Conservation (phyloP, 2,797 vertebrate genomes). For the Sebastes taczanowskii region DNA sequence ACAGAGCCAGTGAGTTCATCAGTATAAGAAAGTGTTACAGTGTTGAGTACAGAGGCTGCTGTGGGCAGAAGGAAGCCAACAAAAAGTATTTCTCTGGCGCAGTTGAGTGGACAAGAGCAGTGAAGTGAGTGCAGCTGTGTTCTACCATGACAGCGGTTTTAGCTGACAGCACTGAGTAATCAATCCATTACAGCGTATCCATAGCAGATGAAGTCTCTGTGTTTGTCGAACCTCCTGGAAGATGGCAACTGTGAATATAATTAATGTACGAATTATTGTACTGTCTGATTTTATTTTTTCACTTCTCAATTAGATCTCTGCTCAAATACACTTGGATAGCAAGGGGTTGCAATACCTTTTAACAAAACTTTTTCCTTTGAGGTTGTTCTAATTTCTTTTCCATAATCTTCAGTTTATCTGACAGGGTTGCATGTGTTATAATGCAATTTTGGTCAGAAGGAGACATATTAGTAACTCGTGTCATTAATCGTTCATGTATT, state of each 20-base stretch:
- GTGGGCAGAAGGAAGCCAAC: background rate
- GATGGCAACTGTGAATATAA: background rate
- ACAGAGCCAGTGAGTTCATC: background rate
- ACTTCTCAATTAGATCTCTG: background rate
- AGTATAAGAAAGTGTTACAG: background rate
- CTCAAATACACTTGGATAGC: background rate
- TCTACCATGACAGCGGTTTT: background rate
- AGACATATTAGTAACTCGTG: background rate
- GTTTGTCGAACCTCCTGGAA: constrained; percentile 12
- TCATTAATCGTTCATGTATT: background rate
- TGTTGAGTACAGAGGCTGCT: background rate
- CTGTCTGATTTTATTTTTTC: background rate
- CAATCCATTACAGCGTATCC: background rate
- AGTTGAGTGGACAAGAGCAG: background rate
- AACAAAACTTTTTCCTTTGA: background rate
- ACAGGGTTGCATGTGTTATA: background rate
- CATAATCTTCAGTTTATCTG: background rate
- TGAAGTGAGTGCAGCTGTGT: constrained; percentile 5
- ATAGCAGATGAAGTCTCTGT: constrained; percentile 17
- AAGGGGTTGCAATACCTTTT: background rate
- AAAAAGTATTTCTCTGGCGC: background rate
- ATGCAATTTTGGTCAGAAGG: background rate
- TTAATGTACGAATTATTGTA: background rate
- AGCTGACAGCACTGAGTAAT: constrained; percentile 37
- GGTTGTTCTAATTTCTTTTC: background rate